Evolutionary conservation across 2,113 vertebrate genomes (phyloP).

Genomic region (Gnathonemus longibarbis): DNA sequence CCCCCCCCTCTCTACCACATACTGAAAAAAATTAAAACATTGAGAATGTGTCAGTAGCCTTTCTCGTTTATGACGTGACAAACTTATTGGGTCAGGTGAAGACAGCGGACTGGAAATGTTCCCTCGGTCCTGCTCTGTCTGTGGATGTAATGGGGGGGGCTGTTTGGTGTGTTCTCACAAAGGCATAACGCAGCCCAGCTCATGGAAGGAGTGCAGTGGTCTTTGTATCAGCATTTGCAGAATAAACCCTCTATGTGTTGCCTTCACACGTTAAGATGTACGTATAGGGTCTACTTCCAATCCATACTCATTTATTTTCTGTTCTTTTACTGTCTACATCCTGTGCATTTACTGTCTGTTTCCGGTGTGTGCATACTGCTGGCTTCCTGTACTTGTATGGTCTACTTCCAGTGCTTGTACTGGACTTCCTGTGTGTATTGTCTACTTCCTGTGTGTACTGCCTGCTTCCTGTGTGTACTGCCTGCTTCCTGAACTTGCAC

Average conservation of each 20-base stretch:
- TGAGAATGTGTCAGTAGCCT: constrained; percentile 7
- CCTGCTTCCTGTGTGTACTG: background rate
- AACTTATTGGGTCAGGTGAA: constrained; percentile 54
- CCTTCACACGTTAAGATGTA: background rate
- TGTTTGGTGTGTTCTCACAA: background rate
- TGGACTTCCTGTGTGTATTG: background rate
- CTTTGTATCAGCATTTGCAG: constrained; percentile 50
- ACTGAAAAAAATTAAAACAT: background rate
- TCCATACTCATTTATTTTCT: background rate
- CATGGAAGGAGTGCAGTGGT: constrained; percentile 35
- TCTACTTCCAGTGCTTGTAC: background rate
- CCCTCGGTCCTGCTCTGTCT: background rate
- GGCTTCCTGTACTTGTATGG: background rate
- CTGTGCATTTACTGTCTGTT: background rate
- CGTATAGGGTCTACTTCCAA: background rate
- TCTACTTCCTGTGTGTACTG: background rate
- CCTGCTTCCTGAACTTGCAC: background rate
- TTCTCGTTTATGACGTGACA: constrained; percentile 54
- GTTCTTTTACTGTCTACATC: background rate
- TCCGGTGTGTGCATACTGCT: background rate
- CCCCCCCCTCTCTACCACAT: background rate
- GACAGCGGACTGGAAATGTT: constrained; percentile 32
- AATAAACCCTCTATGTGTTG: constrained; percentile 10
- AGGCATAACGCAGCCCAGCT: background rate
- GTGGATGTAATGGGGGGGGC: background rate